Percentiles rank a stretch among this genome's conserved stretches.
Conservation (phyloP, 2,797 vertebrate genomes). For the Anguilla pacifica region DNA sequence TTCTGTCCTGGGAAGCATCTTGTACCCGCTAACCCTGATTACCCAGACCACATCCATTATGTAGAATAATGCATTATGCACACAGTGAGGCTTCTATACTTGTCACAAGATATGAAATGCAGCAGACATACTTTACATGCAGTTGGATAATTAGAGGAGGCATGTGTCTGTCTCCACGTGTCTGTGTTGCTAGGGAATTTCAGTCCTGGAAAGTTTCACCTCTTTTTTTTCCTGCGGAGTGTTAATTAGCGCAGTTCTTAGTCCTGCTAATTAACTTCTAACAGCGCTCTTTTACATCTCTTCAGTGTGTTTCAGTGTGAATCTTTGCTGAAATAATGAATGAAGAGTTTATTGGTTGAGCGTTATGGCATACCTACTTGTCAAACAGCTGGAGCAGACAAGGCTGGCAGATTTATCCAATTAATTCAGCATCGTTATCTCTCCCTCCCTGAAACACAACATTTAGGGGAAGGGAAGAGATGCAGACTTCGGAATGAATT, state of each 20-base stretch:
- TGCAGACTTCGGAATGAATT: background rate
- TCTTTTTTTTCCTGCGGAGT: conserved; percentile 60
- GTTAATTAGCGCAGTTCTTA: conserved; percentile 84
- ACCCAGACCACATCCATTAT: background rate
- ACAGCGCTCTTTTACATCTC: conserved; percentile 74
- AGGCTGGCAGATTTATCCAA: conserved; percentile 2
- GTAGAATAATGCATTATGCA: background rate
- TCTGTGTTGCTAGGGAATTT: conserved; percentile 1
- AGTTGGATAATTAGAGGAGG: background rate
- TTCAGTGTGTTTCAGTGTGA: conserved; percentile 75
- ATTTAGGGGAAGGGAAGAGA: background rate
- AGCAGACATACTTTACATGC: background rate
- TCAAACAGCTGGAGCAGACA: conserved; percentile 43
- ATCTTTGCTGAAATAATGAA: conserved; percentile 74
- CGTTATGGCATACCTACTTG: conserved; percentile 50
- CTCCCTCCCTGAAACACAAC: background rate
- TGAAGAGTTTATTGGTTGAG: conserved; percentile 73
- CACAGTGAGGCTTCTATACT: background rate
- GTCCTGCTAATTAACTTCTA: conserved; percentile 82
- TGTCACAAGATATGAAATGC: conserved; percentile 22
- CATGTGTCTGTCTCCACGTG: background rate
- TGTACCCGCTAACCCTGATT: background rate
- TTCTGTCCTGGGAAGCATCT: background rate
- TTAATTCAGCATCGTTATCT: background rate
- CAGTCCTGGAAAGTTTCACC: conserved; percentile 43